Evolutionary conservation across 2,113 vertebrate species (phyloP), one percentile per base, ranked within the genome.

Genomic region (Tupaia tana): DNA sequence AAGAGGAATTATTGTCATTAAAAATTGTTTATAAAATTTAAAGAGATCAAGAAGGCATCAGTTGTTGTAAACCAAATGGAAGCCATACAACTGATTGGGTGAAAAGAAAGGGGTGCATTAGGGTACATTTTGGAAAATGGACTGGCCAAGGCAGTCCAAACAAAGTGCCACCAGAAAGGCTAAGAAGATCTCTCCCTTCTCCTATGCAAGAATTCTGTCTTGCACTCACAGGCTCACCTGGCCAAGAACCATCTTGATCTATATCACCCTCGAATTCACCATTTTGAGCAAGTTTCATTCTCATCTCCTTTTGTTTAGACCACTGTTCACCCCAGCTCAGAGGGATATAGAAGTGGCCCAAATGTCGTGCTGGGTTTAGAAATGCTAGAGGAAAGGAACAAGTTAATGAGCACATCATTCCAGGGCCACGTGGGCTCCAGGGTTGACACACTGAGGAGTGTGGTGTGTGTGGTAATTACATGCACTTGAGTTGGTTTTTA

Each of bases 401-500:
- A 18, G 29, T n/a, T 12, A 71, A 25, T 67, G 66, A 86, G 81
- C 20, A 80, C 58, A 75, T 34, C 58, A 54, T 43, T 27, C 19
- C 34, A 52, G 52, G 31, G 66, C 34, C 73, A 31, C 4, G 25
- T 9, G 34, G 67, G 63, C 59, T 86, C 29, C 67, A 54, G 8
- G 15, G 61, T 4, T 69, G 67, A 79, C 7, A 69, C 27, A 71
- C 29, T 6, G 7, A 79, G 59, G 61, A 81, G 43, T 61, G 83
- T 71, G 70, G 90, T 84, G 43, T 43, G 31, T 56, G 70, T n/a
- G 78, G 74, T 92, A 73, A 96, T 91, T 89, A 85, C 2, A 9
- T 3, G 22, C 64, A 79, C 74, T 82, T 79, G 73, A 92, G 73
- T 71, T 74, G 81, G 80, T 70, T 71, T 95, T 93, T 94, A 75